Percentiles rank a stretch among this genome's conserved stretches.
Evolutionary conservation across 2,797 vertebrate genomes (phyloP).

Genomic region (Coregonus ussuriensis): DNA sequence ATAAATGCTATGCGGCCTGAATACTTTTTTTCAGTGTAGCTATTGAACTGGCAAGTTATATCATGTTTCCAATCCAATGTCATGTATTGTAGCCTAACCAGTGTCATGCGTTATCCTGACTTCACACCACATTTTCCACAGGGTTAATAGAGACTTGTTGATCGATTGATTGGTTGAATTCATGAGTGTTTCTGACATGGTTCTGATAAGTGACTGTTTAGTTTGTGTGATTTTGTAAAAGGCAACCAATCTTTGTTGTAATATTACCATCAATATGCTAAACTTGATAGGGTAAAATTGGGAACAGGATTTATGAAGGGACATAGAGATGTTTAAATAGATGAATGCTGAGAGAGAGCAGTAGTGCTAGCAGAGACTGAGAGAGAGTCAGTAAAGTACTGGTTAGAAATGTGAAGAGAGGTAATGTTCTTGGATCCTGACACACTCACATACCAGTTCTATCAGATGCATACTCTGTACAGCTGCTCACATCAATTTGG

Average conservation of each 20-base stretch:
- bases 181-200: neutral
- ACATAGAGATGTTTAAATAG: conserved; percentile 50
- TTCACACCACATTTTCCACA: neutral
- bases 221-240: conserved; percentile 3
- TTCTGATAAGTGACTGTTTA: neutral
- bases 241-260: conserved; percentile 29
- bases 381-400: conserved; percentile 42
- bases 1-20: neutral
- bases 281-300: conserved; percentile 36
- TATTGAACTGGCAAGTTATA: neutral
- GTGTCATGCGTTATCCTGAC: neutral
- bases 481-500: conserved; percentile 32
- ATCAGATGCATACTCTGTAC: conserved; percentile 18
- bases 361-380: conserved; percentile 48
- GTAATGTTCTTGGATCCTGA: conserved; percentile 44
- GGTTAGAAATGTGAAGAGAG: conserved; percentile 47
- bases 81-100: neutral
- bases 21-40: neutral
- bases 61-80: neutral
- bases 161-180: neutral
- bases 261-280: conserved; percentile 12
- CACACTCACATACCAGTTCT: conserved; percentile 31
- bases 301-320: conserved; percentile 47
- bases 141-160: neutral
- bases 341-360: conserved; percentile 34